These are phyloP conservation scores for Electrona antarctica DNA, from an alignment of 2,113 vertebrate species.

Conservation along the genomic window DNA sequence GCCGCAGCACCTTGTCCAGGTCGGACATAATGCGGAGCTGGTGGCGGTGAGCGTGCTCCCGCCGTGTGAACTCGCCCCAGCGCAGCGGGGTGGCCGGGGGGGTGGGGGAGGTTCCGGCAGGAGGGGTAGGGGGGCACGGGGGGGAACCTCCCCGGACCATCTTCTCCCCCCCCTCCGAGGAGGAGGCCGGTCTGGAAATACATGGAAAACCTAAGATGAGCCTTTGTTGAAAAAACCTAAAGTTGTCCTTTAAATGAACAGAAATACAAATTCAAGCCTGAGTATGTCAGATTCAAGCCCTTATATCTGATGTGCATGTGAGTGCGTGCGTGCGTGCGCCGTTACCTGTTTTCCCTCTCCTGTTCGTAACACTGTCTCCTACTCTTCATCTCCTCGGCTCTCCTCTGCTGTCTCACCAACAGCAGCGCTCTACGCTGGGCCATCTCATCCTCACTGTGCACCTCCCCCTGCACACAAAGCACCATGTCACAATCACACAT, in stretches of 20 bases:
- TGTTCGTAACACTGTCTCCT: slow-evolving; percentile 83
- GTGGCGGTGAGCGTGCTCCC: slow-evolving; percentile 82
- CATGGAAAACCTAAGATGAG: not conserved
- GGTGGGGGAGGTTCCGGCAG: slow-evolving; percentile 57
- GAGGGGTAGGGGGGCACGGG: slow-evolving; percentile 64
- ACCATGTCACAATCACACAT: not conserved
- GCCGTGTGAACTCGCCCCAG: slow-evolving; percentile 83
- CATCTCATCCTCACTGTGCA: slow-evolving; percentile 84
- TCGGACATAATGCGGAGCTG: slow-evolving; percentile 86
- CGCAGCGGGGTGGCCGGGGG: slow-evolving; percentile 78
- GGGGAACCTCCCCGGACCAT: slow-evolving; percentile 40
- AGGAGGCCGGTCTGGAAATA: slow-evolving; percentile 26
- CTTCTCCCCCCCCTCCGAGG: slow-evolving; percentile 34
- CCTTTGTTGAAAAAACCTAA: no score
- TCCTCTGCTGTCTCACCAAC: slow-evolving; percentile 86
- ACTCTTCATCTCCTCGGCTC: slow-evolving; percentile 81
- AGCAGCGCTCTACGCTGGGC: slow-evolving; percentile 82
- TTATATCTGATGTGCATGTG: not conserved
- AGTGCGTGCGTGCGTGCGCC: slow-evolving; percentile 4
- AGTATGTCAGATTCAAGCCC: not conserved
- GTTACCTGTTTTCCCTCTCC: slow-evolving; percentile 82
- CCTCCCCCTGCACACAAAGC: slow-evolving; percentile 72
- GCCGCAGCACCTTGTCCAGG: slow-evolving; percentile 80
- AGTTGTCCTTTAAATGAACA: not conserved
- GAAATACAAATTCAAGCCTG: not conserved